Evolutionary conservation across 2,888 invertebrate species (phyloP).

Genomic region (Dasysyrphus tricinctus): DNA sequence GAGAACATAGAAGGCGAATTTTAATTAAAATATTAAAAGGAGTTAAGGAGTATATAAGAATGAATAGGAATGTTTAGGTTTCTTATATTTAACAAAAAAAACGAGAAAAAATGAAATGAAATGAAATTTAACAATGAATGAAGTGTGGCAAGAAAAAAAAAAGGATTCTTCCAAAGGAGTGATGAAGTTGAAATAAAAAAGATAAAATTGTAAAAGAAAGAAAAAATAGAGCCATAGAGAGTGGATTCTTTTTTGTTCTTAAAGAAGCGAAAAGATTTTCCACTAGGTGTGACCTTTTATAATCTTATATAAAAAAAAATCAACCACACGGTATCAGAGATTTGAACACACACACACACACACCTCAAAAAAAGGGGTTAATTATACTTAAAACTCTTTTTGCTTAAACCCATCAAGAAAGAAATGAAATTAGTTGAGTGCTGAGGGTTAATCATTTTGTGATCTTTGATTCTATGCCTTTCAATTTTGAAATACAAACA

Average conservation of each 20-base stretch:
- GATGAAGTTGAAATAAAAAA: conserved; percentile 41
- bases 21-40: conserved; percentile 68
- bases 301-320: not conserved
- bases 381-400: not conserved
- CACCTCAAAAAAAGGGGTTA: not conserved
- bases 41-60: conserved; percentile 12
- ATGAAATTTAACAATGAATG: no score
- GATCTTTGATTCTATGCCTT: conserved; percentile 17
- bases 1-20: conserved; percentile 36
- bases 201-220: conserved; percentile 7
- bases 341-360: not conserved
- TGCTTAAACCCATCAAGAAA: not conserved
- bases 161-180: conserved; percentile 62
- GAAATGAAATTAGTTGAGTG: conserved; percentile 23
- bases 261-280: not conserved
- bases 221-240: not conserved
- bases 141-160: conserved; percentile 41
- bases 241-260: not conserved
- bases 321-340: not conserved
- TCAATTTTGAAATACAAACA: not conserved
- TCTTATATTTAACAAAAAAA: not conserved
- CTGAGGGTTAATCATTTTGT: conserved; percentile 21
- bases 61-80: conserved; percentile 34
- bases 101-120: no score
- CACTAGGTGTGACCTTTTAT: not conserved